These are phyloP conservation scores for Bradypodion pumilum DNA, from an alignment of 2,797 vertebrate genomes.

Conservation along the genomic window DNA sequence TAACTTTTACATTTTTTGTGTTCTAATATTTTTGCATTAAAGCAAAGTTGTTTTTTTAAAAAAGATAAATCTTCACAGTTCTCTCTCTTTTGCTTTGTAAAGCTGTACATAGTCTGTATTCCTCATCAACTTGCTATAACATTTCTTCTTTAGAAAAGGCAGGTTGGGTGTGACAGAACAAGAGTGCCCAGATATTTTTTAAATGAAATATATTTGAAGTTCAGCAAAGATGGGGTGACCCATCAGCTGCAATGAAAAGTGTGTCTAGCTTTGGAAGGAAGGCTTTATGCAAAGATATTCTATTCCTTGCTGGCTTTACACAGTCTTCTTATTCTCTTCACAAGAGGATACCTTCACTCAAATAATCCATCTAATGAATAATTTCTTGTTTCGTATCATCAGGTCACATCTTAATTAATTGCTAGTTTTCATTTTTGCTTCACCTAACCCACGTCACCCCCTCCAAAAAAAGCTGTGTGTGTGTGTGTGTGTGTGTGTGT, in stretches of 20 bases:
- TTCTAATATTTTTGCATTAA: conserved; percentile 49
- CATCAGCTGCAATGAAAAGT: conserved; percentile 49
- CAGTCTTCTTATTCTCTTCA: conserved; percentile 51
- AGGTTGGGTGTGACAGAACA: no score
- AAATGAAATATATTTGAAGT: conserved; percentile 38
- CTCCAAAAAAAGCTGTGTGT: no score
- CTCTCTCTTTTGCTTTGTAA: conserved; percentile 34
- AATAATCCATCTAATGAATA: conserved; percentile 44
- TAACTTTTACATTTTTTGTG: conserved; percentile 56
- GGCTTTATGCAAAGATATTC: conserved; percentile 36
- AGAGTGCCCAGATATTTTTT: conserved; percentile 60
- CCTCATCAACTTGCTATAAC: conserved; percentile 51
- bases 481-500: no score
- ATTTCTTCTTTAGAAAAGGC: conserved; percentile 46
- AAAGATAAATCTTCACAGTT: no score
- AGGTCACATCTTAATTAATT: conserved; percentile 81
- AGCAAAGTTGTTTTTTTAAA: conserved; percentile 12
- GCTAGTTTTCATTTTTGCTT: conserved; percentile 61
- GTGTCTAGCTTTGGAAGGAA: not conserved
- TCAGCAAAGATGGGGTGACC: not conserved
- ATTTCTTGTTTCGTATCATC: conserved; percentile 81
- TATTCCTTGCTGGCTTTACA: conserved; percentile 34
- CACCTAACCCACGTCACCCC: not conserved
- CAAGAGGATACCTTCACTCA: conserved; percentile 56
- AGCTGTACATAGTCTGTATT: conserved; percentile 42